Evolutionary conservation across 2,888 invertebrate genomes (phyloP).

Genomic region (Eurytoma californica): DNA sequence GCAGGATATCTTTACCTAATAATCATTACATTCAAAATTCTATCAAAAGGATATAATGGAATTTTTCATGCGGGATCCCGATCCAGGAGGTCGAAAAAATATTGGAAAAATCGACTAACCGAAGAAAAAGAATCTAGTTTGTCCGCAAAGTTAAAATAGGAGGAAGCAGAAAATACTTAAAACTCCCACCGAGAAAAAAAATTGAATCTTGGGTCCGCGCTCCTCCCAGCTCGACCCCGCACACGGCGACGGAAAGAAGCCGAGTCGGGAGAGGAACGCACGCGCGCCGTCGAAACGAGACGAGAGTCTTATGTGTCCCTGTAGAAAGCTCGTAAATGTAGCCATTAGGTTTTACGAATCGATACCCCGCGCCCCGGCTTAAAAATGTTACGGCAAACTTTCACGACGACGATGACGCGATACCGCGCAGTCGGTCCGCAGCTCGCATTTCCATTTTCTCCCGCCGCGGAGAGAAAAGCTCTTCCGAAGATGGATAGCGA

Average conservation of each 20-base stretch:
- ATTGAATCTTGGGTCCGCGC: neutral
- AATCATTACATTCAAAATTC: no score
- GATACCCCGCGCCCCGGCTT: conserved; percentile 48
- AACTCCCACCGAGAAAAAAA: neutral
- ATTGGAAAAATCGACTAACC: neutral
- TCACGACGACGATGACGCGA: conserved; percentile 46
- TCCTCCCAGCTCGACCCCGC: no score
- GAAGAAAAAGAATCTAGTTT: neutral
- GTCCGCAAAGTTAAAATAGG: neutral
- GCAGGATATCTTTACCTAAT: no score
- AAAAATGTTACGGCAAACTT: conserved; percentile 55
- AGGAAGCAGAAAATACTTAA: neutral
- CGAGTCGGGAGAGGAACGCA: neutral
- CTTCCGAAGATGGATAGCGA: conserved; percentile 4
- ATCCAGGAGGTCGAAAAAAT: no score
- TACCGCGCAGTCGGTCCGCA: conserved; percentile 12
- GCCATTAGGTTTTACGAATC: conserved; percentile 56
- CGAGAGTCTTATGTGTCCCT: conserved; percentile 52
- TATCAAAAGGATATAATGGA: no score
- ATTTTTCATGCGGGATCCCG: no score
- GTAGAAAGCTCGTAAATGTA: conserved; percentile 57
- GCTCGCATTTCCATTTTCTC: conserved; percentile 26
- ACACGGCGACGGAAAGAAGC: no score
- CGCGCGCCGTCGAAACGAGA: conserved; percentile 46
- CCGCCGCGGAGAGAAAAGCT: neutral